Conservation (phyloP, 2,113 vertebrate genomes). For the Oreochromis spilurus region DNA sequence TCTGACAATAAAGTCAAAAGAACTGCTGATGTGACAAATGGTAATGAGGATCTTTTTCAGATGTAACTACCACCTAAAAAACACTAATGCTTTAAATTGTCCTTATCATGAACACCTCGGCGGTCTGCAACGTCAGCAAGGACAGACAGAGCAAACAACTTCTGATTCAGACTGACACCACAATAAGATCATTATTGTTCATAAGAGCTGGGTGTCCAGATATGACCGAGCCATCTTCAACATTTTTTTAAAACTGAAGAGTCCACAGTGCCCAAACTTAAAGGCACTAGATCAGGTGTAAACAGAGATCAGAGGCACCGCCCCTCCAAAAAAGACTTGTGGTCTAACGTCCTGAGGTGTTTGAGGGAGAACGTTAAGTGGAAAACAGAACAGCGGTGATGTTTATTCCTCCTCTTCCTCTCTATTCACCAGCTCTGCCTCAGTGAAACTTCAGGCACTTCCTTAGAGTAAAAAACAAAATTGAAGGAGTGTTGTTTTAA, state of each 20-base stretch:
- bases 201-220: not conserved
- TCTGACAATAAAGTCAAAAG: not conserved
- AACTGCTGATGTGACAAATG: not conserved
- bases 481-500: not conserved
- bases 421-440: not conserved
- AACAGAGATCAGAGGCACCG: not conserved
- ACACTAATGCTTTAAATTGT: not conserved
- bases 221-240: not conserved
- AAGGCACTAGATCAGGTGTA: not conserved
- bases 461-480: not conserved
- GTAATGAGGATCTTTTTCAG: not conserved
- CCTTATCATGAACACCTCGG: accelerated
- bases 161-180: not conserved
- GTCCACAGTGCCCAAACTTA: not conserved
- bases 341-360: not conserved
- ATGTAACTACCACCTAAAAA: not conserved
- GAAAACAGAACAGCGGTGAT: not conserved
- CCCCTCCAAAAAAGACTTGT: not conserved
- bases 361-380: not conserved
- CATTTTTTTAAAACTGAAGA: not conserved
- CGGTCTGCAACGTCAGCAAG: not conserved
- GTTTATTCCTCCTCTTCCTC: not conserved
- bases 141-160: not conserved
- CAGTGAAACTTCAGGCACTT: not conserved
- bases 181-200: not conserved